A percentile compares a stretch with the other conserved stretches of the same genome.
phyloP scores from a whole-genome alignment of 1,140 invertebrate genomes.

The Drosophila pandora region DNA sequence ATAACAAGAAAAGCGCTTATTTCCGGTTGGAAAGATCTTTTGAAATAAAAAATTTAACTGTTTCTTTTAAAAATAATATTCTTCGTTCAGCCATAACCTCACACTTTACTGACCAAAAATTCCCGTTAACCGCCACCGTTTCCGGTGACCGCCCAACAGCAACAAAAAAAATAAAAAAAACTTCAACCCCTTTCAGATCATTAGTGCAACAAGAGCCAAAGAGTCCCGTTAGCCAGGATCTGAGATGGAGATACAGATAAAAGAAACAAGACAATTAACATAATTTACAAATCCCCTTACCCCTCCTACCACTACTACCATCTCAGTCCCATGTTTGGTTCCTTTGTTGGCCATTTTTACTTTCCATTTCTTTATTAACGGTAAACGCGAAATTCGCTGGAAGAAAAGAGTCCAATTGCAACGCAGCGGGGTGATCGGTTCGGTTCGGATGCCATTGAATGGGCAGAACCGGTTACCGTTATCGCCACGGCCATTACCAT shows the following conservation, averaged over 20 bases:
- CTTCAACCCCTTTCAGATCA: constrained; percentile 19
- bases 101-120: not conserved
- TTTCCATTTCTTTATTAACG: constrained; percentile 78
- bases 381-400: constrained; percentile 68
- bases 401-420: constrained; percentile 45
- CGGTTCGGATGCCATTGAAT: constrained; percentile 43
- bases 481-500: constrained; percentile 1
- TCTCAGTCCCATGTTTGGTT: constrained; percentile 4
- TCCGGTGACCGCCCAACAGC: not conserved
- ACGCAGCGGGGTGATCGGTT: constrained; percentile 35
- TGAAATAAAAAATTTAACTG: not conserved
- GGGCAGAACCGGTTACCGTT: constrained; percentile 60
- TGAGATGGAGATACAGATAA: constrained; percentile 35
- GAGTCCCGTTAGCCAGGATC: constrained; percentile 68
- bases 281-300: constrained; percentile 60
- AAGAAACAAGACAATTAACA: constrained; percentile 69
- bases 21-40: not conserved
- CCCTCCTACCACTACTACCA: not conserved
- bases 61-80: not conserved
- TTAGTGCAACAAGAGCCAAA: constrained; percentile 26
- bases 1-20: not conserved
- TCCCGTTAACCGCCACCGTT: constrained; percentile 23
- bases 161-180: not conserved
- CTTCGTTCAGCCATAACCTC: constrained; percentile 4
- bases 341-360: constrained; percentile 50